Conservation (phyloP, 2,888 invertebrate genomes). For the Xanthia togata region DNA sequence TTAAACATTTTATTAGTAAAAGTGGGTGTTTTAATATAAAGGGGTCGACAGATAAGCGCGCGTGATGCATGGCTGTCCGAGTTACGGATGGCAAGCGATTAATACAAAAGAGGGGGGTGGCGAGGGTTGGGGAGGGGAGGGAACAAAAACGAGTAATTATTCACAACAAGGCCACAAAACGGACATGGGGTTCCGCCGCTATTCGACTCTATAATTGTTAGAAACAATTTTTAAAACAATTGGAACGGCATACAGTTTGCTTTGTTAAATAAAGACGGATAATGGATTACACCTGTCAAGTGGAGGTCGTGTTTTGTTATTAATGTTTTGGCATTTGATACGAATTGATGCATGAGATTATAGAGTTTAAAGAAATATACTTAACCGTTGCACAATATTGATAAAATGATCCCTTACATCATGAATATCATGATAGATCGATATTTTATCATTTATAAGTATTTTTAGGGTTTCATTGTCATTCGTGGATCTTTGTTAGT, state of each 20-base stretch:
- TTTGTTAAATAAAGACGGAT: conserved; percentile 1
- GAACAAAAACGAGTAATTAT: conserved; percentile 58
- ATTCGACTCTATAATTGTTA: conserved; percentile 41
- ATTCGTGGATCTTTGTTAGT: no score
- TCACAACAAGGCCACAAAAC: conserved; percentile 53
- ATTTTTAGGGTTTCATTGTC: no score
- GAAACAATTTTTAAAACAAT: conserved; percentile 38
- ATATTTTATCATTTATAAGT: background rate
- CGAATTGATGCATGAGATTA: conserved; percentile 3
- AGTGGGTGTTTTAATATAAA: conserved; percentile 58
- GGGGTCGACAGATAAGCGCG: conserved; percentile 53
- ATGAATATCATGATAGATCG: background rate
- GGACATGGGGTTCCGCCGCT: conserved; percentile 1
- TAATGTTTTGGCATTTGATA: background rate
- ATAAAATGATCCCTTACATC: background rate
- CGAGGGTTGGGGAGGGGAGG: background rate
- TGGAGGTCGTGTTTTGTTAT: background rate
- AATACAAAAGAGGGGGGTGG: conserved; percentile 33
- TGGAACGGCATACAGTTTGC: conserved; percentile 13
- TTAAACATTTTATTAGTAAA: conserved; percentile 47
- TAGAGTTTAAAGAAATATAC: background rate
- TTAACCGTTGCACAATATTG: background rate
- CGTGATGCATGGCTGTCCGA: conserved; percentile 56
- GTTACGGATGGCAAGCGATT: conserved; percentile 59
- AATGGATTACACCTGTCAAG: conserved; percentile 15